A percentile compares a stretch with the other conserved stretches of the same genome.
These are phyloP conservation scores for Melanotus villosus DNA, from an alignment of 2,888 invertebrate genomes.

Conservation along the genomic window DNA sequence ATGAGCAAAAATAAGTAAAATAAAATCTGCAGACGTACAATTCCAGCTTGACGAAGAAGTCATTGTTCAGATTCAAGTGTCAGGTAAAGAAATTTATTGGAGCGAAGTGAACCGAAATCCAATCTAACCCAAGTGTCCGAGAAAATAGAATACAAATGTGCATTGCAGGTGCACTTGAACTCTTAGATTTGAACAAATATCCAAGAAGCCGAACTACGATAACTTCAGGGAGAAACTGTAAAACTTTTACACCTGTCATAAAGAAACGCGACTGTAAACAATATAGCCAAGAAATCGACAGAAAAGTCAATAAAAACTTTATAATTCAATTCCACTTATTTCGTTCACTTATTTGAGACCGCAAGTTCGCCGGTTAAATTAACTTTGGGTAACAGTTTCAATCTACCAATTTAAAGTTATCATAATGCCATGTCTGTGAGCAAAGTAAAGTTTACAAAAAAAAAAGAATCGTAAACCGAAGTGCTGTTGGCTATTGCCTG, in stretches of 20 bases:
- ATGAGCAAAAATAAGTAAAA: too few relatives aligned
- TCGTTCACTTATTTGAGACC: slow-evolving; percentile 23
- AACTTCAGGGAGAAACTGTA: slow-evolving; percentile 39
- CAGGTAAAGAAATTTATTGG: slow-evolving; percentile 29
- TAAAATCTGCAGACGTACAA: background rate
- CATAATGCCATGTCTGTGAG: background rate
- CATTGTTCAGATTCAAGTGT: slow-evolving; percentile 22
- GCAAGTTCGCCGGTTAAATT: slow-evolving; percentile 8
- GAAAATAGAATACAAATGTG: slow-evolving; percentile 25
- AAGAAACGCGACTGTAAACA: slow-evolving; percentile 40
- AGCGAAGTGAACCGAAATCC: slow-evolving; percentile 23
- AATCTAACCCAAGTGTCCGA: slow-evolving; percentile 26
- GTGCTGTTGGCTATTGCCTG: slow-evolving; percentile 13
- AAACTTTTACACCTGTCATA: slow-evolving; percentile 49
- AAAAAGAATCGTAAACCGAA: slow-evolving; percentile 16
- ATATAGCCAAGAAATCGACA: slow-evolving; percentile 41
- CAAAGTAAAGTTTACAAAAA: background rate
- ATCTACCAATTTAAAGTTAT: slow-evolving; percentile 14
- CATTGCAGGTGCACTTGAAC: slow-evolving; percentile 30
- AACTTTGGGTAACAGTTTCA: slow-evolving; percentile 25
- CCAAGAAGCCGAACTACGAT: slow-evolving; percentile 10
- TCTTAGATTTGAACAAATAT: slow-evolving; percentile 36
- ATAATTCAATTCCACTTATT: slow-evolving; percentile 47
- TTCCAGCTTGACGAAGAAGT: slow-evolving; percentile 1
- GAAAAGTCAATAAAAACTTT: slow-evolving; percentile 49